A percentile compares a stretch with the other conserved stretches of the same genome.
Evolutionary conservation across 92 coral and sea anemone species (phyloP).

Genomic region (Porites evermanni): DNA sequence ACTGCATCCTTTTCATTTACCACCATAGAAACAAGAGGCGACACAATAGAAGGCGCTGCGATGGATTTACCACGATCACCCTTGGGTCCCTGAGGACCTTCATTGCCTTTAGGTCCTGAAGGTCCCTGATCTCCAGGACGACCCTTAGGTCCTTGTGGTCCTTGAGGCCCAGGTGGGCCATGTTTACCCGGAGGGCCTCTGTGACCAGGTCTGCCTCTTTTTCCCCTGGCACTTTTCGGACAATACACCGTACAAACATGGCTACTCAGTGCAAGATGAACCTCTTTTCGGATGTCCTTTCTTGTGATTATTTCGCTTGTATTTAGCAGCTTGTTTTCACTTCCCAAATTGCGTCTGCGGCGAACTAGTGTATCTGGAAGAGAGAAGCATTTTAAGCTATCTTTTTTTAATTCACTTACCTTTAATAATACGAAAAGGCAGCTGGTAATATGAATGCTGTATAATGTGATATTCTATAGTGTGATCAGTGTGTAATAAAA

Average conservation of each 20-base stretch:
- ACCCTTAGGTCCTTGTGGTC: slow-evolving; percentile 69
- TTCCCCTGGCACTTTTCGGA: slow-evolving; percentile 19
- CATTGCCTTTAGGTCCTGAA: slow-evolving; percentile 68
- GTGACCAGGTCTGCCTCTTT: slow-evolving; percentile 41
- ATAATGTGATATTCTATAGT: too few species aligned
- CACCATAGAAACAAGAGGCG: slow-evolving; percentile 43
- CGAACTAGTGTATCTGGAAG: slow-evolving; percentile 54
- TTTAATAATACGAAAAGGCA: too few species aligned
- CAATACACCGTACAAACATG: not conserved
- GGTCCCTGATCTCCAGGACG: slow-evolving; percentile 48
- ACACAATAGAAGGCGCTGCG: slow-evolving; percentile 57
- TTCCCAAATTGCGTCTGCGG: slow-evolving; percentile 48
- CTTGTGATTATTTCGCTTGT: not conserved
- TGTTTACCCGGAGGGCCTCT: slow-evolving; percentile 12
- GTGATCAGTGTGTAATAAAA: too few species aligned
- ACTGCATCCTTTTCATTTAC: slow-evolving; percentile 50
- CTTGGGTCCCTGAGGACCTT: slow-evolving; percentile 69
- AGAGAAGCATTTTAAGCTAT: not conserved
- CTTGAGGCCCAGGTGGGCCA: slow-evolving; percentile 28
- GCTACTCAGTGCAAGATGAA: slow-evolving; percentile 8
- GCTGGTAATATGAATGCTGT: too few species aligned
- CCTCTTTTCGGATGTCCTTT: not conserved
- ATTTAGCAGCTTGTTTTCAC: not conserved
- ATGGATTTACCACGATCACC: slow-evolving; percentile 74
- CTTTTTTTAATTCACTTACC: too few species aligned